Conservation (phyloP, 1,140 invertebrate genomes). For the Pseudomyrmex concolor region DNA sequence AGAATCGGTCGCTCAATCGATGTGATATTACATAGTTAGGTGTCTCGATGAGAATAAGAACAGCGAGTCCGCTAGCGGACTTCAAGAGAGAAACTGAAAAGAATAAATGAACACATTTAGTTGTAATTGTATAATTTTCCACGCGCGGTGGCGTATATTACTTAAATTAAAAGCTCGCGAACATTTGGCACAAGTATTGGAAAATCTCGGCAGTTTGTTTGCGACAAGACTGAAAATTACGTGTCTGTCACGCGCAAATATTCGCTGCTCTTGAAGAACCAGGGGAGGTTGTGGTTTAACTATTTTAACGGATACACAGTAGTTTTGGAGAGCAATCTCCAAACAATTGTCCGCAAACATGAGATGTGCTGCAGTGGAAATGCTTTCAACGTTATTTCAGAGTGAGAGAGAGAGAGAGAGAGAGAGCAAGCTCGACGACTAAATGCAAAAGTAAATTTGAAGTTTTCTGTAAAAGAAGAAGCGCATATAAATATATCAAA, state of each 20-base stretch:
- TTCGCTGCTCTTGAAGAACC: conserved; percentile 10
- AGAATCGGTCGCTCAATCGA: conserved; percentile 21
- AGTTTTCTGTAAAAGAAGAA: neutral
- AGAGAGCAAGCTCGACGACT: neutral
- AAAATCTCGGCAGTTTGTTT: neutral
- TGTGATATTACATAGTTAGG: neutral
- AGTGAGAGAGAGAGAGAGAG: neutral
- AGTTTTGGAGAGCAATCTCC: conserved; percentile 32
- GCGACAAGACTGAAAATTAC: neutral
- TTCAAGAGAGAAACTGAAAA: neutral
- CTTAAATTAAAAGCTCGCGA: no score
- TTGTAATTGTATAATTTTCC: no score
- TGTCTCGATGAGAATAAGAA: neutral
- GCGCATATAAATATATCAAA: neutral
- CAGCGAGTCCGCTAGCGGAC: neutral
- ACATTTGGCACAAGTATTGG: neutral
- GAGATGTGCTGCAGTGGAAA: conserved; percentile 26
- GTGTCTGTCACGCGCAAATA: neutral
- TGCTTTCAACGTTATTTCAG: neutral
- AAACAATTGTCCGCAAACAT: conserved; percentile 38
- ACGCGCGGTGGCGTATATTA: no score
- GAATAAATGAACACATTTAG: no score
- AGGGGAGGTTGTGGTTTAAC: neutral
- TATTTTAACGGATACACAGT: neutral
- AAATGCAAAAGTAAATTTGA: conserved; percentile 31